Base-by-base conservation (phyloP, 2,888 invertebrate species). In the Drosophila merina region DNA sequence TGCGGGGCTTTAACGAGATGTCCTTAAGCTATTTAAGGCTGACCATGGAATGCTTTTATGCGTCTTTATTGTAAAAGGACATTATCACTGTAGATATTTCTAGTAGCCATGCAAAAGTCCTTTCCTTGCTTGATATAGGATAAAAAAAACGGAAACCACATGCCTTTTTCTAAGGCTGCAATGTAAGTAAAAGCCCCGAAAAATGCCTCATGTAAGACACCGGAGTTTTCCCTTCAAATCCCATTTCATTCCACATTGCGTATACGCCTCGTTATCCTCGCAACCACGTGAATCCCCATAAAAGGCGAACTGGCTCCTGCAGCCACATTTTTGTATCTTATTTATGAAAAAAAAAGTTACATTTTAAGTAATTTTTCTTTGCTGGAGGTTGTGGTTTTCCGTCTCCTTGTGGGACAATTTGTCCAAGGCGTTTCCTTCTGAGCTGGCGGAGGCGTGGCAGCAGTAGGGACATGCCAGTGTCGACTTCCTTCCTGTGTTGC, bases 401-500 rank as follows among this genome's bases (percentile, higher is more conserved):
- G 40, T 7, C 20, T 52, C 47, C 31, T 47, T 55, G 28, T 52
- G 31, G 52, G 54, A 69, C 83, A 84, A 84, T 84, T 84, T 84
- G 83, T 84, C 77, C 73, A 67, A 64, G 69, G 49, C 55, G 72
- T 51, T 79, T 83, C 77, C 83, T 72, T 79, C 75, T 77, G 20
- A 12, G 12, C 40, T 4, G 36, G 6, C 63, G 74, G 50, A 64
- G 72, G 71, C 56, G 67, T 64, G 63, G 67, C 59, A 40, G 57
- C 56, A 36, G 62, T 69, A 67, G 63, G 57, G 54, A 66, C 58
- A 73, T 71, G 86, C 72, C 60, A 69, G 68, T 76, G 86, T 74
- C 72, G 62, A 80, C 83, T 83, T 83, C 83, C 86, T 85, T 82
- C 83, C 86, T 60, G 69, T 48, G 59, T 55, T 60, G 55, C 40